phyloP scores from a whole-genome alignment of 2,113 vertebrate species.

The Gasterosteus nipponicus region DNA sequence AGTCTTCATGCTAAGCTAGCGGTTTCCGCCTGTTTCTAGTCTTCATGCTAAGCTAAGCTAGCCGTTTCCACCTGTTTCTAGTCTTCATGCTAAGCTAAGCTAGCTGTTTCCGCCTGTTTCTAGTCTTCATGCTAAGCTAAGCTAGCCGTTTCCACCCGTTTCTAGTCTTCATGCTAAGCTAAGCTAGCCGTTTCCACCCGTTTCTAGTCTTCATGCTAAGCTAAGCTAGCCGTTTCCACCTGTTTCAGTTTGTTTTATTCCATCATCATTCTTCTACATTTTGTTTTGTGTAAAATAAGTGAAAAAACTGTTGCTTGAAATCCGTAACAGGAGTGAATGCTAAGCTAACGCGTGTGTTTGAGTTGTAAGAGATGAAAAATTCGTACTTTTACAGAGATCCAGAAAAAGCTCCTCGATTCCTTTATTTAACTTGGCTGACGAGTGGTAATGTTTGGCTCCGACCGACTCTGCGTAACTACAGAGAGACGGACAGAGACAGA shows the following conservation, averaged over 20 bases:
- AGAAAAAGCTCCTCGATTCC: conserved; percentile 99
- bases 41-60: no score
- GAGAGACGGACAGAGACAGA: background rate
- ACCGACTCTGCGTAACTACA: conserved; percentile 95
- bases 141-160: background rate
- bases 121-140: no score
- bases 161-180: background rate
- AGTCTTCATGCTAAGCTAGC: background rate
- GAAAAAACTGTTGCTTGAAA: no score
- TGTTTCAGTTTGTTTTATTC: no score
- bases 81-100: background rate
- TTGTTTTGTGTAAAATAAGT: no score
- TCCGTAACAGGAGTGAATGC: no score
- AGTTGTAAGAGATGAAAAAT: no score
- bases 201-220: no score
- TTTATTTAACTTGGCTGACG: conserved; percentile 98
- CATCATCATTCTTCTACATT: no score
- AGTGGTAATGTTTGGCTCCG: conserved; percentile 98
- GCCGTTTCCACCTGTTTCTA: background rate
- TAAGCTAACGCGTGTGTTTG: no score
- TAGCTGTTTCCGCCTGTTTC: no score
- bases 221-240: background rate
- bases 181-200: background rate
- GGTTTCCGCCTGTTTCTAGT: no score
- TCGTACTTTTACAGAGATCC: conserved; percentile 98